Conservation (phyloP, 2,797 vertebrate species). For the Hydrolagus colliei region DNA sequence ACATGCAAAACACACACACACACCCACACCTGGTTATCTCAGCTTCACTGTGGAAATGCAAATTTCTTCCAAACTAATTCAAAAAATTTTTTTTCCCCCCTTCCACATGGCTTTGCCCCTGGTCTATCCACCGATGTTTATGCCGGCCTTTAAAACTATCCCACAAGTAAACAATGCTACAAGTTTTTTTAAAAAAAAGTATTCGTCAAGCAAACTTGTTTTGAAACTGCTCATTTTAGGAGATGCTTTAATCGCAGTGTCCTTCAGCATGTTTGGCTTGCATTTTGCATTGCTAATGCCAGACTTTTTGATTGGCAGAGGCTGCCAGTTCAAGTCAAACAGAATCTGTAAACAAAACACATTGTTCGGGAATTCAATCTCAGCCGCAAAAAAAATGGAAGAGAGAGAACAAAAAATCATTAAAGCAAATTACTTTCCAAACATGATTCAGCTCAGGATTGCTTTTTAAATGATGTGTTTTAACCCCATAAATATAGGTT, state of each 20-base stretch:
- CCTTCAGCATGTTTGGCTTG: background rate
- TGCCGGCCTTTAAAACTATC: background rate
- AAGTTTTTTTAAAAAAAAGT: too few species aligned
- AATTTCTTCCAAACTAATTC: background rate
- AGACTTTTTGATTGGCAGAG: background rate
- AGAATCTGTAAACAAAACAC: background rate
- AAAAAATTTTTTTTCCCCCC: background rate
- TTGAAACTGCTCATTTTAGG: background rate
- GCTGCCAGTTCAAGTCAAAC: background rate
- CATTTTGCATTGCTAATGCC: too few species aligned
- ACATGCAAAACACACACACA: too few species aligned
- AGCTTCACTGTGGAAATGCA: background rate
- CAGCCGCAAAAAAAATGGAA: too few species aligned
- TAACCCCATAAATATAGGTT: too few species aligned
- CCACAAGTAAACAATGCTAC: too few species aligned
- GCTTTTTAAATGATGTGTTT: too few species aligned
- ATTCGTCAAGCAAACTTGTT: background rate
- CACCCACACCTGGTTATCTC: too few species aligned
- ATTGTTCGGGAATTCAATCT: background rate
- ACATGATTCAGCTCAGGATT: too few species aligned
- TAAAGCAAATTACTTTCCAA: too few species aligned
- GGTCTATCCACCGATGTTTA: background rate
- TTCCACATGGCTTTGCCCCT: background rate
- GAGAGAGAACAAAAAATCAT: too few species aligned
- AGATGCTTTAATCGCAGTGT: background rate